phyloP scores from a whole-genome alignment of 1,140 invertebrate species.

The Eupristina koningsbergeri region DNA sequence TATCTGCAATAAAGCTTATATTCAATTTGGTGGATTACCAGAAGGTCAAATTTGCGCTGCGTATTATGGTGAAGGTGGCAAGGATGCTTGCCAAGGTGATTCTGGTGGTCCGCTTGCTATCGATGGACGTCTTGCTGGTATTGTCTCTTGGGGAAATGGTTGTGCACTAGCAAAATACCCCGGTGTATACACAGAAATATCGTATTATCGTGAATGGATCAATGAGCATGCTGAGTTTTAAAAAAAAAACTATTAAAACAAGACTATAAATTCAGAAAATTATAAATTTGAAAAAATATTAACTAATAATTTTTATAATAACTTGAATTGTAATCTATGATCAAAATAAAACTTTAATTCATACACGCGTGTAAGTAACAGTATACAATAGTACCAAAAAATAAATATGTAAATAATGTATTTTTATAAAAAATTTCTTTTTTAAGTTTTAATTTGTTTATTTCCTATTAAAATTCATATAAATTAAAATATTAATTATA shows the following conservation, averaged over 20 bases:
- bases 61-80: conserved; percentile 64
- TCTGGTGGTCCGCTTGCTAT: conserved; percentile 68
- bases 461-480: neutral
- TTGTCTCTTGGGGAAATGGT: conserved; percentile 76
- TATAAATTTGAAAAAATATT: neutral
- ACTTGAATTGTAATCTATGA: neutral
- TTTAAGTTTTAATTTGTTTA: neutral
- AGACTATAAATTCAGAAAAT: neutral
- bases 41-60: conserved; percentile 72
- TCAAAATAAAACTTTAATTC: neutral
- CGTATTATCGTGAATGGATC: conserved; percentile 70
- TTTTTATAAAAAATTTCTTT: neutral
- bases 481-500: neutral
- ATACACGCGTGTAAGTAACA: neutral
- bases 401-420: neutral
- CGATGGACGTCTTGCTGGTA: conserved; percentile 68
- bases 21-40: conserved; percentile 48
- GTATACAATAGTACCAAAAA: neutral
- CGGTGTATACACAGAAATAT: conserved; percentile 73
- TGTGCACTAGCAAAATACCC: conserved; percentile 73
- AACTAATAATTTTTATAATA: neutral
- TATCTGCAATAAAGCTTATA: conserved; percentile 54
- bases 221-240: conserved; percentile 44
- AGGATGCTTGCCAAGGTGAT: conserved; percentile 73
- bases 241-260: neutral